Percentiles rank a stretch among this genome's conserved stretches.
Conservation (phyloP, 2,888 invertebrate species). For the Dryobotodes eremita region DNA sequence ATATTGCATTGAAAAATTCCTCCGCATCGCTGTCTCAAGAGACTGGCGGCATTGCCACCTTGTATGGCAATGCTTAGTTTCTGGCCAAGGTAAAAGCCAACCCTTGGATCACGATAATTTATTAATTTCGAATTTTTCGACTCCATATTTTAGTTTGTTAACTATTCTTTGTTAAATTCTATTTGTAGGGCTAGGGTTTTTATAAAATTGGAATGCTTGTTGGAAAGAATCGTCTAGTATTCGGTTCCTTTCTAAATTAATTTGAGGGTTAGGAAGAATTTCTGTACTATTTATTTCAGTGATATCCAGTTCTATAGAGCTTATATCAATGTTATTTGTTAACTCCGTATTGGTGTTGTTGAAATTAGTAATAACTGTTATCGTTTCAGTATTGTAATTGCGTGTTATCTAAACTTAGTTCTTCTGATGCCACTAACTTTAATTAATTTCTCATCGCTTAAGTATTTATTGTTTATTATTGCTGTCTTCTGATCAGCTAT, state of each 20-base stretch:
- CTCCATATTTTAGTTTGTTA: too few species aligned
- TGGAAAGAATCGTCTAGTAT: neutral
- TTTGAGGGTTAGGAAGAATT: neutral
- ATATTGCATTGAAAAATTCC: too few species aligned
- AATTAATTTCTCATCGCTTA: conserved; percentile 10
- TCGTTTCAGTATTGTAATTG: neutral
- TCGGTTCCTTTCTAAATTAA: neutral
- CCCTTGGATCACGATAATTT: too few species aligned
- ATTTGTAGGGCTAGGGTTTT: neutral
- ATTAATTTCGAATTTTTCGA: too few species aligned
- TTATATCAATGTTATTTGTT: neutral
- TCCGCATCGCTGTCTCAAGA: too few species aligned
- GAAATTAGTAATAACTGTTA: neutral
- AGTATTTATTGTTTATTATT: conserved; percentile 33
- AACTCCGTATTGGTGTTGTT: neutral
- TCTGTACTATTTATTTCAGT: too few species aligned
- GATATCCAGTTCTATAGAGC: neutral
- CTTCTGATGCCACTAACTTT: conserved; percentile 3
- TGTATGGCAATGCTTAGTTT: too few species aligned
- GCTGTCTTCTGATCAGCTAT: conserved; percentile 25
- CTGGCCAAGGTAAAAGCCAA: too few species aligned
- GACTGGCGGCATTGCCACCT: too few species aligned
- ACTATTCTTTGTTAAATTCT: neutral
- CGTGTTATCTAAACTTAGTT: neutral
- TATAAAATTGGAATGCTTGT: neutral